Conservation (phyloP, 2,113 vertebrate species). For the Edolisoma coerulescens region DNA sequence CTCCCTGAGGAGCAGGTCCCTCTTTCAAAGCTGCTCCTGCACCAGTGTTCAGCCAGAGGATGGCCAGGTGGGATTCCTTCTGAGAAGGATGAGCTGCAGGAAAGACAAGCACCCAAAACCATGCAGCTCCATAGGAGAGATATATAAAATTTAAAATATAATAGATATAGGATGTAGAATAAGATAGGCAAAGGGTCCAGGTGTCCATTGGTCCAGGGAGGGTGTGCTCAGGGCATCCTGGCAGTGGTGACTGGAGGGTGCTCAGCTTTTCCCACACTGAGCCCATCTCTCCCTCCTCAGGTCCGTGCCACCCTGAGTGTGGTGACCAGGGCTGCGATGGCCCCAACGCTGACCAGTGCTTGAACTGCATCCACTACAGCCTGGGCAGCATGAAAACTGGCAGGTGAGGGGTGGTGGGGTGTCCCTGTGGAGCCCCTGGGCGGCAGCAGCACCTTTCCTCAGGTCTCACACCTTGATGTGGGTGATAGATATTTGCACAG, state of each 20-base stretch:
- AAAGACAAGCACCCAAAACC: neutral
- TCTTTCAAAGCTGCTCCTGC: neutral
- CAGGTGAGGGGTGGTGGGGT: constrained; percentile 71
- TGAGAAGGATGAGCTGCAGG: neutral
- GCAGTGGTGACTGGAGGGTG: neutral
- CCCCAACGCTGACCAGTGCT: constrained; percentile 81
- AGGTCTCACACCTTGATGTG: rapidly evolving
- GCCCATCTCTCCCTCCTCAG: constrained; percentile 38
- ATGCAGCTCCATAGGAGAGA: neutral
- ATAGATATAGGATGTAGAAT: rapidly evolving
- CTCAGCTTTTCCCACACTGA: neutral
- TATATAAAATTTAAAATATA: neutral
- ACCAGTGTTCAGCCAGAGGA: neutral
- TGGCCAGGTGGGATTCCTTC: neutral
- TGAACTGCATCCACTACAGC: constrained; percentile 91
- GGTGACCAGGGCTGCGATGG: constrained; percentile 88
- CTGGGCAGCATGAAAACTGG: constrained; percentile 78
- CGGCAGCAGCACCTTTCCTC: rapidly evolving
- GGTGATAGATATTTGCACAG: neutral
- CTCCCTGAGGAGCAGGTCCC: neutral
- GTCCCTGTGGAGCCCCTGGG: rapidly evolving
- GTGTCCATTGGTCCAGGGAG: neutral
- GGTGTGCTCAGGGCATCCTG: neutral
- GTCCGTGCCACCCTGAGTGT: constrained; percentile 84
- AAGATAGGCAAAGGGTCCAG: neutral